Conservation (phyloP, 2,797 vertebrate species). For the Eurystomus glaucurus region DNA sequence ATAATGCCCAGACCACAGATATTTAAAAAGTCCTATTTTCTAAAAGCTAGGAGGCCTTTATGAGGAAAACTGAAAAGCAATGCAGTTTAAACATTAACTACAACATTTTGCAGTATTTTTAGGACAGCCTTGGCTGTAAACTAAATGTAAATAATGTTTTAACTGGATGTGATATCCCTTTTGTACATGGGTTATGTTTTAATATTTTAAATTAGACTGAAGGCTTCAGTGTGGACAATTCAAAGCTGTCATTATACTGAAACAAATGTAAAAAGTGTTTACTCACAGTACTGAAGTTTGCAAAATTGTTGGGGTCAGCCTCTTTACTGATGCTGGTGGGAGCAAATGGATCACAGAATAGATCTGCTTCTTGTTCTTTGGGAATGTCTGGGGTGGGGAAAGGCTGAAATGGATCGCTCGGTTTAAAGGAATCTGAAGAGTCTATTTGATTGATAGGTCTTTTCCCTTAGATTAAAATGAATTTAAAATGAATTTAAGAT, state of each 20-base stretch:
- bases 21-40: neutral
- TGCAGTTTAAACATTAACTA: neutral
- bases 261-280: slow-evolving; percentile 80
- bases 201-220: slow-evolving; percentile 4
- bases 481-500: slow-evolving; percentile 80
- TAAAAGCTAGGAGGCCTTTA: neutral
- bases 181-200: neutral
- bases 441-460: slow-evolving; percentile 92
- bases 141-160: neutral
- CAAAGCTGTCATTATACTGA: slow-evolving; percentile 54
- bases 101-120: neutral
- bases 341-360: slow-evolving; percentile 93
- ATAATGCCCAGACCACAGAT: neutral
- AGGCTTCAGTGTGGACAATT: slow-evolving; percentile 49
- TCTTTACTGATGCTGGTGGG: slow-evolving; percentile 91
- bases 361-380: slow-evolving; percentile 91
- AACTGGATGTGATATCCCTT: neutral
- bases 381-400: slow-evolving; percentile 91
- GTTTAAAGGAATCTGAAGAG: slow-evolving; percentile 94
- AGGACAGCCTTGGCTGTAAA: slow-evolving; percentile 34
- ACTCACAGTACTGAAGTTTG: slow-evolving; percentile 99
- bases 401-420: slow-evolving; percentile 91
- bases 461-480: slow-evolving; percentile 91
- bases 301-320: slow-evolving; percentile 92
- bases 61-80: neutral